Conservation (phyloP, 2,113 vertebrate genomes). For the Tangachromis dhanisi region DNA sequence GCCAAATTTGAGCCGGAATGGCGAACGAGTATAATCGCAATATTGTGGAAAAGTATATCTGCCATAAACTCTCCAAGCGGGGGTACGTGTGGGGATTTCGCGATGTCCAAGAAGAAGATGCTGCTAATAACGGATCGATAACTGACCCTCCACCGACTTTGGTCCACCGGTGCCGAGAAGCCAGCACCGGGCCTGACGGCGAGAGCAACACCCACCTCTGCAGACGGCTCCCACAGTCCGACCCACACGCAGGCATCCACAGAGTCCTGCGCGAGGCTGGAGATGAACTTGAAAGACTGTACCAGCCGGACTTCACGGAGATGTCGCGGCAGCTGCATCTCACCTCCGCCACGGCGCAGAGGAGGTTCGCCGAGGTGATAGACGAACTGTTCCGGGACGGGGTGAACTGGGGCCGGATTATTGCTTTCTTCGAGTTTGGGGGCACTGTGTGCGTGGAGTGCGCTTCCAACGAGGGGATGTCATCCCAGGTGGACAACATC, state of each 20-base stretch:
- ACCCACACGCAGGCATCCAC: conserved; percentile 73
- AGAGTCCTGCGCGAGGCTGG: conserved; percentile 85
- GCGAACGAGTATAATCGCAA: conserved; percentile 65
- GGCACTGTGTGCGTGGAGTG: conserved; percentile 93
- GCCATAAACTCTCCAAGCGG: conserved; percentile 71
- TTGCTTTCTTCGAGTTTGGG: conserved; percentile 98
- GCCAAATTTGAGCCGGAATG: conserved; percentile 61
- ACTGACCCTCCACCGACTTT: conserved; percentile 55
- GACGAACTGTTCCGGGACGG: conserved; percentile 97
- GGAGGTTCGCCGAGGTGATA: conserved; percentile 87
- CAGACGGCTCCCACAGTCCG: conserved; percentile 25
- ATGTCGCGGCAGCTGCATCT: conserved; percentile 92
- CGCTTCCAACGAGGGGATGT: conserved; percentile 87
- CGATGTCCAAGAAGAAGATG: conserved; percentile 28
- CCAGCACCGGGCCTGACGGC: conserved; percentile 37
- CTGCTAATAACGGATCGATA: conserved; percentile 49
- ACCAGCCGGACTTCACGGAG: conserved; percentile 89
- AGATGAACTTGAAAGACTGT: conserved; percentile 87
- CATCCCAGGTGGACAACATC: conserved; percentile 85
- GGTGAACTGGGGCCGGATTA: conserved; percentile 96
- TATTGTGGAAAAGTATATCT: conserved; percentile 74
- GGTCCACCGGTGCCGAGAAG: conserved; percentile 57
- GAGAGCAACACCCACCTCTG: conserved; percentile 18
- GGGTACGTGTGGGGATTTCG: conserved; percentile 62
- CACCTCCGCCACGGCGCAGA: conserved; percentile 81